A percentile compares a stretch with the other conserved stretches of the same genome.
Conservation (phyloP, 2,797 vertebrate genomes). For the Etheostoma nigrum region DNA sequence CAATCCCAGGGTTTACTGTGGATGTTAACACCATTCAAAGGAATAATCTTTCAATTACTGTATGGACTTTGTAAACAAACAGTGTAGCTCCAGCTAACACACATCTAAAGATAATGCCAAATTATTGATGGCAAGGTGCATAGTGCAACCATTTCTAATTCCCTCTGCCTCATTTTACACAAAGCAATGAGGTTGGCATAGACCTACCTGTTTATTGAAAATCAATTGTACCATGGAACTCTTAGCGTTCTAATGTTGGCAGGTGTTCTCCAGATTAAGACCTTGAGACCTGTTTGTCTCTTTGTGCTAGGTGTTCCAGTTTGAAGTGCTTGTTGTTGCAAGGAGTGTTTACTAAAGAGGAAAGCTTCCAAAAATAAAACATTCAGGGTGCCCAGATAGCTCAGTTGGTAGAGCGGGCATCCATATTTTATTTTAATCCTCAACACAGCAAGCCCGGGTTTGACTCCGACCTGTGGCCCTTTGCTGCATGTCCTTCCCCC, state of each 20-base stretch:
- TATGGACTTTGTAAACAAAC: slow-evolving; percentile 28
- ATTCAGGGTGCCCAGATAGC: neutral
- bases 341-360: slow-evolving; percentile 11
- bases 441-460: too few species aligned
- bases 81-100: slow-evolving; percentile 5
- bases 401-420: too few species aligned
- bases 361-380: slow-evolving; percentile 15
- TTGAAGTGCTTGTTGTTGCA: neutral
- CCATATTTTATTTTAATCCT: too few species aligned
- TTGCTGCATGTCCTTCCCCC: too few species aligned
- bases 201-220: slow-evolving; percentile 23
- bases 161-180: slow-evolving; percentile 12
- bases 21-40: slow-evolving; percentile 16
- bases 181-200: slow-evolving; percentile 12
- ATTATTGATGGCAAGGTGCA: slow-evolving; percentile 13
- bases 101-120: slow-evolving; percentile 2
- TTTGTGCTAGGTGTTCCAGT: neutral
- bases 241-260: neutral
- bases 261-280: slow-evolving; percentile 17
- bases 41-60: slow-evolving; percentile 34
- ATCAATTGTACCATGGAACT: slow-evolving; percentile 29
- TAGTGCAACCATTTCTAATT: slow-evolving; percentile 16
- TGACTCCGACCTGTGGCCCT: too few species aligned
- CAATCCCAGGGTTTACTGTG: slow-evolving; percentile 23
- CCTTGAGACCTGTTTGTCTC: slow-evolving; percentile 18